Percentiles rank a stretch among this genome's conserved stretches.
phyloP scores from a whole-genome alignment of 2,113 vertebrate species.

The Dendrocopos noguchii region DNA sequence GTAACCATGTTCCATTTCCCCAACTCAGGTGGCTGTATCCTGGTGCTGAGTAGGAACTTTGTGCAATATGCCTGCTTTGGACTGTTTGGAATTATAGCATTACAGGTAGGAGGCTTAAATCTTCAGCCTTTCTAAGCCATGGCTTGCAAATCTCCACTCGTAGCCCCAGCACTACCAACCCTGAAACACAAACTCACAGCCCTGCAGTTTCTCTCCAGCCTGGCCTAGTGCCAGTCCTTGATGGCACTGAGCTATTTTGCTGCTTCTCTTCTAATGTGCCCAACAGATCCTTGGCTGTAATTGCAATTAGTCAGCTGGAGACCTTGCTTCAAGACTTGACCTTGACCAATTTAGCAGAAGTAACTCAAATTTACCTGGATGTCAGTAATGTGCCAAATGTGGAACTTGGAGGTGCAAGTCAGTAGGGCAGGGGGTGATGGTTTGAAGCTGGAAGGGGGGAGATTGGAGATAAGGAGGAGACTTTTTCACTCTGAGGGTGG shows the following conservation, averaged over 20 bases:
- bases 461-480: too few relatives aligned
- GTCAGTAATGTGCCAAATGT: background rate
- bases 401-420: background rate
- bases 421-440: too few relatives aligned
- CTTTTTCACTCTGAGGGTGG: too few relatives aligned
- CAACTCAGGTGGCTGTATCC: conserved; percentile 89
- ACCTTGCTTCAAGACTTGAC: background rate
- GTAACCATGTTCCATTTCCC: conserved; percentile 8
- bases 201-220: background rate
- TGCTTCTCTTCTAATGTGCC: background rate
- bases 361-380: background rate
- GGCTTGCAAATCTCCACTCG: background rate
- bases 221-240: conserved; percentile 19
- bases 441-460: too few relatives aligned
- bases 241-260: conserved; percentile 25
- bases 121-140: background rate
- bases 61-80: conserved; percentile 98
- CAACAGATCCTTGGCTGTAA: background rate
- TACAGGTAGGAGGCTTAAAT: conserved; percentile 84
- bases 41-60: conserved; percentile 96
- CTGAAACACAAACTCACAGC: background rate
- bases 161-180: background rate
- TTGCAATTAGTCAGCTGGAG: conserved; percentile 30
- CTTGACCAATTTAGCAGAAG: conserved; percentile 35
- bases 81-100: conserved; percentile 94